Evolutionary conservation across 2,797 vertebrate genomes (phyloP), one percentile per base, ranked within the genome.

Genomic region (Coccyzus lansbergi): DNA sequence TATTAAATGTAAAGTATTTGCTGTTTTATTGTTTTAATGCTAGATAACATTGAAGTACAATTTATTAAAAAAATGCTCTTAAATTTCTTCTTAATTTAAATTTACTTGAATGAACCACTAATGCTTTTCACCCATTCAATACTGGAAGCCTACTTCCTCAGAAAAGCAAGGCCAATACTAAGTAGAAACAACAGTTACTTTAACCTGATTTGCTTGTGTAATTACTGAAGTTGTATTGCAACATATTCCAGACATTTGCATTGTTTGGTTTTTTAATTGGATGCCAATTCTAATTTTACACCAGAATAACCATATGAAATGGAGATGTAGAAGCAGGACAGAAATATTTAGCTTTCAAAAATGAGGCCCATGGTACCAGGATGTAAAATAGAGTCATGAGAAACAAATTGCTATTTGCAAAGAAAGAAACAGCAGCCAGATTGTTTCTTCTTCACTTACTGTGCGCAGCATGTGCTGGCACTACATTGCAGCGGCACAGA

Each of bases 381-480:
- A 75, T 79, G 38, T 86, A 90, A 96, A 96, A 96, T 75, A 83
- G 55, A 93, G 88, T 77, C 70, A 70, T 83, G 72, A 97, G 95
- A 97, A 97, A 71, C 51, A 94, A 96, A 96, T 96, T 95, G 81
- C 90, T 97, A 83, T 97, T 97, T 97, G 96, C 87, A 96, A 97
- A 97, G 96, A 90, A 97, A 78, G 81, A 95, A 97, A 96, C 94
- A 98, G 95, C 95, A 97, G 96, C 96, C 97, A 98, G 97, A 97
- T 96, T 98, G 97, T 97, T 98, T 97, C 96, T 97, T 95, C 86
- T 96, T 97, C 92, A 28, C 97, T 97, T 82, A 92, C 96, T 97
- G 96, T 96, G 97, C 97, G 97, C 97, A 97, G 97, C 97, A 67
- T 96, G 97, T 90, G 86, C 91, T 98, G 97, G 97, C 97, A 97